phyloP scores from a whole-genome alignment of 2,113 vertebrate genomes.

The Equus przewalskii region DNA sequence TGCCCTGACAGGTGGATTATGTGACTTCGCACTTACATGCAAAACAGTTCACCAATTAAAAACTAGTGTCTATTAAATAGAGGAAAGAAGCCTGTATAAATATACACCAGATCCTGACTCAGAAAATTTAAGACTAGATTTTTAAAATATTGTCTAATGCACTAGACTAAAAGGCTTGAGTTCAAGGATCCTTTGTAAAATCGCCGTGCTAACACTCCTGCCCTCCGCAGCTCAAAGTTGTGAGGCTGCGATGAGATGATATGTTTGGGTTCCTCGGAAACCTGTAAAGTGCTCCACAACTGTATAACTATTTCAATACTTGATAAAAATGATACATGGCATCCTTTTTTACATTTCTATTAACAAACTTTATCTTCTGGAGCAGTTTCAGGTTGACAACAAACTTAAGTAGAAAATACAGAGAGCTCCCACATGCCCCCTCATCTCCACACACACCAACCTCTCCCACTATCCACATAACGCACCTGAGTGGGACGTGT shows the following conservation, averaged over 20 bases:
- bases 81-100: background rate
- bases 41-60: slow-evolving; percentile 24
- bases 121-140: background rate
- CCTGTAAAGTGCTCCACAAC: background rate
- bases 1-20: background rate
- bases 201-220: background rate
- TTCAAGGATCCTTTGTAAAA: background rate
- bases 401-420: background rate
- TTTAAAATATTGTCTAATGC: background rate
- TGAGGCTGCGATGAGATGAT: background rate
- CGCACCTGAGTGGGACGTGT: background rate
- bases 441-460: background rate
- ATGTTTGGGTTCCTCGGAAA: background rate
- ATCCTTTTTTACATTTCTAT: background rate
- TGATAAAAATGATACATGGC: background rate
- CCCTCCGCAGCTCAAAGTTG: background rate
- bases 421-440: background rate
- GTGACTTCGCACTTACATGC: background rate
- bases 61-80: background rate
- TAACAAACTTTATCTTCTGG: background rate
- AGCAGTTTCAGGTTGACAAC: background rate
- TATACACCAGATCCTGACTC: background rate
- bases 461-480: background rate
- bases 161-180: background rate
- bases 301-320: background rate